Percentiles rank a stretch among this genome's conserved stretches.
Evolutionary conservation across 2,113 vertebrate species (phyloP).

Genomic region (Enhydra lutris): DNA sequence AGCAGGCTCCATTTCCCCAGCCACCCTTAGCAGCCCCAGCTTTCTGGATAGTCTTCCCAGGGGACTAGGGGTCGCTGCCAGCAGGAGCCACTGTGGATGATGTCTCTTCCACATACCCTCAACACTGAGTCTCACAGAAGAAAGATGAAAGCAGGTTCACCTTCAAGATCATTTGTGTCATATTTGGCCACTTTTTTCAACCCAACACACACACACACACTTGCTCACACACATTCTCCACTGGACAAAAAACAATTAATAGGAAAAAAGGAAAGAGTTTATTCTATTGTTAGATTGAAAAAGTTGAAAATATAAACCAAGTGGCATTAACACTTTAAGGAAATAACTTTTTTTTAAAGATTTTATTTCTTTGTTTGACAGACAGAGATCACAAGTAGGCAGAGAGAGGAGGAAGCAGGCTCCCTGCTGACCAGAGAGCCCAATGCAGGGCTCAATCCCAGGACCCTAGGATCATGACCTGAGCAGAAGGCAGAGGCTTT

Average conservation of each 20-base stretch:
- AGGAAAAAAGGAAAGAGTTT: neutral
- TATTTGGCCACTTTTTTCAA: neutral
- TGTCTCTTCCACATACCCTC: neutral
- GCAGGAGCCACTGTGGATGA: neutral
- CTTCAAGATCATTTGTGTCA: neutral
- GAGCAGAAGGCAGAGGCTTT: no score
- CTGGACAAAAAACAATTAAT: neutral
- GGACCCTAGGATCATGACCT: no score
- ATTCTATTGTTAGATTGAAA: neutral
- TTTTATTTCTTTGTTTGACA: no score
- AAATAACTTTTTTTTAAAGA: neutral
- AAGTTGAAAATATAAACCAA: neutral
- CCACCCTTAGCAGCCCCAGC: neutral
- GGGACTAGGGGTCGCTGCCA: neutral
- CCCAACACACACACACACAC: neutral
- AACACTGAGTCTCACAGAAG: neutral
- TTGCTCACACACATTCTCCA: neutral
- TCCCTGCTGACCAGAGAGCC: no score
- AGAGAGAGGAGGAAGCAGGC: no score
- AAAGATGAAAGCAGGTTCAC: neutral
- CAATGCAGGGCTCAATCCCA: no score
- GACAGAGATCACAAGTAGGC: no score
- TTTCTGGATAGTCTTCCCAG: neutral
- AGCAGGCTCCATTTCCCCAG: neutral
- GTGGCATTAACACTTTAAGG: neutral